Evolutionary conservation across 2,797 vertebrate species (phyloP).

Genomic region (Taenioides sp.): DNA sequence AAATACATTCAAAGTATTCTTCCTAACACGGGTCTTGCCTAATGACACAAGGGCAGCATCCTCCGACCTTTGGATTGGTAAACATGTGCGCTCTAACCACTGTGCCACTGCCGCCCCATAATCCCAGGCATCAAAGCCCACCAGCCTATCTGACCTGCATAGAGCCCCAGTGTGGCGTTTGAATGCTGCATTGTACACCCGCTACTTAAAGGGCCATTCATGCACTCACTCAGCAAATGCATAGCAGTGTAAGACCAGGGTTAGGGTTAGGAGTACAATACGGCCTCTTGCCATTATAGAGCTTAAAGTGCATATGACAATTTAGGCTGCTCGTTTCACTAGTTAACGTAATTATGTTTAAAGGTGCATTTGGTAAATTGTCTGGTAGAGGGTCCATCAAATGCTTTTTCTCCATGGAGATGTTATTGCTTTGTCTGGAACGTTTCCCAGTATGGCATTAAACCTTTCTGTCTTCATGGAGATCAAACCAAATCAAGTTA

Average conservation of each 20-base stretch:
- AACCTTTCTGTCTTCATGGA: too few species aligned
- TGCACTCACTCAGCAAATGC: constrained; percentile 72
- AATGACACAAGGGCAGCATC: not conserved
- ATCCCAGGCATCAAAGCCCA: constrained; percentile 70
- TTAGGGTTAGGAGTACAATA: constrained; percentile 58
- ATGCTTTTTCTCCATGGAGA: too few species aligned
- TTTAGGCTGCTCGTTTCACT: too few species aligned
- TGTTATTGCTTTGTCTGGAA: too few species aligned
- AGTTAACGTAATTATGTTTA: too few species aligned
- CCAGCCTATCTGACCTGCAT: constrained; percentile 75
- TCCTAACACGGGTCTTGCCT: too few species aligned
- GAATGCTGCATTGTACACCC: constrained; percentile 76
- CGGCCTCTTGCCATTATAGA: constrained; percentile 60
- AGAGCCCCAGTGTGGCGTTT: constrained; percentile 74
- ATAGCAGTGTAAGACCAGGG: constrained; percentile 66
- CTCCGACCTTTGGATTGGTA: too few species aligned
- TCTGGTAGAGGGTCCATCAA: too few species aligned
- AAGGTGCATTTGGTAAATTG: too few species aligned
- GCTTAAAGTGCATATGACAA: constrained; percentile 1
- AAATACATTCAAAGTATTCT: not conserved
- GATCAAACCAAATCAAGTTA: too few species aligned
- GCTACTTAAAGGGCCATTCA: constrained; percentile 77
- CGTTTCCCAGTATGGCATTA: too few species aligned
- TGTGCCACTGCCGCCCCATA: not conserved
- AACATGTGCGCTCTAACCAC: too few species aligned